Evolutionary conservation across 2,888 invertebrate genomes (phyloP), one percentile per base, ranked within the genome.

Genomic region (Clunio marinus): DNA sequence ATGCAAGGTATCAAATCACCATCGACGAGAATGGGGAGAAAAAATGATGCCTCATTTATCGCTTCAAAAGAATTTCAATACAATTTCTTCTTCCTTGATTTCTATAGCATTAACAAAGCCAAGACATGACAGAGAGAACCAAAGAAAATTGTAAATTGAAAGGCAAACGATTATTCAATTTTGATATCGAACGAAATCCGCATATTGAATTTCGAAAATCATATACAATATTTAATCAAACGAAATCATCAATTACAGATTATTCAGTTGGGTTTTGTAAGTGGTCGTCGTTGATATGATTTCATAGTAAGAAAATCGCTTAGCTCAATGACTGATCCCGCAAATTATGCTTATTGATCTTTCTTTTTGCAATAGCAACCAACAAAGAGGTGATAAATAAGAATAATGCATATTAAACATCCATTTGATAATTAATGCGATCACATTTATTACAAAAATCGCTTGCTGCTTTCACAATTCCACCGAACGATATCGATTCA

Each of bases 181-280:
- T 51, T 51, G 51, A 51, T n/a, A 51, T 17, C 35, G 51, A 51
- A n/a, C 51, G 5, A 32, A n/a, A 32, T n/a, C 20, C 51, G 20
- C 8, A 25, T 57, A 57, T 57, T 57, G 57, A 57, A 57, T 57
- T 57, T 27, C 57, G 27, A 27, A 60, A 46, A 63, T 63, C 63
- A 63, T 46, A 63, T 46, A 63, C 63, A 63, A 63, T 63, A 27
- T 63, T 63, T 63, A 46, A 63, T 46, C 63, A 63, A 63, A 63
- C 46, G 63, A 63, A 63, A 63, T 63, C 63, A 63, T 63, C 63
- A 63, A 63, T 63, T 63, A 63, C 63, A 63, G 63, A 63, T 63
- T 63, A 63, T 37, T n/a, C 46, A 45, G 37, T 15, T 25, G 63
- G 22, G 15, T 17, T 25, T 66, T 66, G 55, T 66, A 55, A 55